A percentile compares a stretch with the other conserved stretches of the same genome.
Conservation (phyloP, 2,888 invertebrate species). For the Ormyrus nitidulus region DNA sequence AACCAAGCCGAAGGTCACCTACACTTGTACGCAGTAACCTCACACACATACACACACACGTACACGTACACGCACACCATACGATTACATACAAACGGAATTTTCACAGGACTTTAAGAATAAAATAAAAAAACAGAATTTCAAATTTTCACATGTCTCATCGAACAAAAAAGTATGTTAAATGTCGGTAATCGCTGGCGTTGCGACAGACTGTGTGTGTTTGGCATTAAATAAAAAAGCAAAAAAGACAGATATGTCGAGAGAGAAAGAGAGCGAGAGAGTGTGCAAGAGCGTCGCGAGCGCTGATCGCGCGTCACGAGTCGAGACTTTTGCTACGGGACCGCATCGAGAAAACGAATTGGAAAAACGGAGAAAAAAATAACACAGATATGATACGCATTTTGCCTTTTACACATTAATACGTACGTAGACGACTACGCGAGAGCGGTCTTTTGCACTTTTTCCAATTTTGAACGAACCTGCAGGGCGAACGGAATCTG, state of each 20-base stretch:
- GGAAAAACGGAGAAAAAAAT: constrained; percentile 6
- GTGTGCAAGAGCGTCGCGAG: constrained; percentile 49
- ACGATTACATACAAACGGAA: constrained; percentile 24
- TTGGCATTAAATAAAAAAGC: constrained; percentile 30
- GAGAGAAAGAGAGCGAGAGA: background rate
- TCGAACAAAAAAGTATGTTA: constrained; percentile 54
- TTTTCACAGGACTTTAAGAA: constrained; percentile 41
- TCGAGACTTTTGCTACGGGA: constrained; percentile 53
- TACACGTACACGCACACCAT: constrained; percentile 7
- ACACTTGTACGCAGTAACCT: background rate
- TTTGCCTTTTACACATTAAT: constrained; percentile 44
- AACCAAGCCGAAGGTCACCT: constrained; percentile 55
- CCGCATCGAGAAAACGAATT: constrained; percentile 54
- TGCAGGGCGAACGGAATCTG: background rate
- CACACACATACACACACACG: constrained; percentile 16
- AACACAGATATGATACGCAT: constrained; percentile 9
- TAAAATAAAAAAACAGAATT: constrained; percentile 23
- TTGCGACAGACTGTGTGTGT: constrained; percentile 37
- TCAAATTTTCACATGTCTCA: constrained; percentile 50
- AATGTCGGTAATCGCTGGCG: constrained; percentile 41
- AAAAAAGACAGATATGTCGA: constrained; percentile 26
- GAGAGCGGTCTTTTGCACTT: constrained; percentile 54
- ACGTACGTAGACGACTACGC: constrained; percentile 24
- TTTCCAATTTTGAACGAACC: constrained; percentile 56
- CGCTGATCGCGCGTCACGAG: constrained; percentile 57